phyloP scores from a whole-genome alignment of 92 coral and sea anemone genomes.

The Paramuricea clavata region DNA sequence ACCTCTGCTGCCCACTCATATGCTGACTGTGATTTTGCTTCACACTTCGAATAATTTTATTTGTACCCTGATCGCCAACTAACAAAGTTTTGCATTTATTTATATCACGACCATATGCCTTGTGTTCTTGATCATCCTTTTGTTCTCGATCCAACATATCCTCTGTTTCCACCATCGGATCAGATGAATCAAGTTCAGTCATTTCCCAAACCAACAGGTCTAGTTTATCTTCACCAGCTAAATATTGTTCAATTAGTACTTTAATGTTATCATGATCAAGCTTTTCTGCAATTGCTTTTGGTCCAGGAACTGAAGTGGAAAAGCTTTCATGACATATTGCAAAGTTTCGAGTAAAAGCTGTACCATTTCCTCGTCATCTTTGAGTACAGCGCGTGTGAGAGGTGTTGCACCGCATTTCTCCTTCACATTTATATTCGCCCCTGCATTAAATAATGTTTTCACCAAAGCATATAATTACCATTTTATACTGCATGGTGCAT shows the following conservation, averaged over 20 bases:
- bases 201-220: neutral
- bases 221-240: neutral
- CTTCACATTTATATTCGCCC: conserved; percentile 54
- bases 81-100: conserved; percentile 4
- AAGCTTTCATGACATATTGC: conserved; percentile 26
- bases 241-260: neutral
- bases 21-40: neutral
- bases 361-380: conserved; percentile 54
- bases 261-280: neutral
- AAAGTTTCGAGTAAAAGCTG: conserved; percentile 42
- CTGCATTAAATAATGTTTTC: no score
- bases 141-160: neutral
- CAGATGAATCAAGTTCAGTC: neutral
- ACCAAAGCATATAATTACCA: no score
- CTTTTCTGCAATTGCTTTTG: conserved; percentile 50
- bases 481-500: no score
- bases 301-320: conserved; percentile 43
- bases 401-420: conserved; percentile 62
- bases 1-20: conserved; percentile 38
- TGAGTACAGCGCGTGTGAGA: conserved; percentile 48
- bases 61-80: neutral
- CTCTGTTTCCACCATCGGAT: neutral
- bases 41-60: neutral
- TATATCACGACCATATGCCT: neutral
- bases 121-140: neutral